Base-by-base conservation (phyloP, 2,888 invertebrate species). In the Drosophila koepferae region DNA sequence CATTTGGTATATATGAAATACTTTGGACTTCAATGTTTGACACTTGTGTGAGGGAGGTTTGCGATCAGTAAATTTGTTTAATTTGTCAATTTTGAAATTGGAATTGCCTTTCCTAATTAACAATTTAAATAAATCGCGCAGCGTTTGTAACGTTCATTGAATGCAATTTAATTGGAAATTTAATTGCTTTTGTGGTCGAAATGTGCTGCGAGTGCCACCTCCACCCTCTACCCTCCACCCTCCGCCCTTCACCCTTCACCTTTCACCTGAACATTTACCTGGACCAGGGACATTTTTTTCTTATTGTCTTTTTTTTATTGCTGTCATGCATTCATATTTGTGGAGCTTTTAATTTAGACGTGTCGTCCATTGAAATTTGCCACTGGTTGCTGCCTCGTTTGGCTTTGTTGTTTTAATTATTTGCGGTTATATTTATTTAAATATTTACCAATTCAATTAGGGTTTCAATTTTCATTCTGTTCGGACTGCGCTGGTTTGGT, bases 81-180 rank as follows among this genome's bases (percentile, higher is more conserved):
- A 80, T 77, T 75, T 81, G 75, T 73, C 84, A 84, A 74, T 74
- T 66, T 70, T 59, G 72, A 63, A 55, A 83, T 66, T 77, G 85
- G 75, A 80, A 82, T 82, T 82, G 82, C 81, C 69, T 85, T 87
- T 86, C 82, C 88, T 90, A 89, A 89, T 90, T 90, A 90, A 89
- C 90, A 86, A 90, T 88, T 90, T 89, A 90, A 90, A 89, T 89
- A 89, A 90, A 89, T 87, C 86, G 87, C 76, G 49, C 48, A 72
- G 53, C 74, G 74, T 76, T 86, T 80, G 79, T 70, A 81, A 81
- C 81, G 74, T 80, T 87, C 82, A 82, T 79, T 83, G 79, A 89
- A 90, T 89, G 85, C 82, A 90, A 90, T 90, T 89, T 89, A 90
- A 91, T 90, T 90, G 89, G 84, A 87, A 89, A 90, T 89, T 86